Conservation (phyloP, 2,113 vertebrate genomes). For the Apodemus sylvaticus region DNA sequence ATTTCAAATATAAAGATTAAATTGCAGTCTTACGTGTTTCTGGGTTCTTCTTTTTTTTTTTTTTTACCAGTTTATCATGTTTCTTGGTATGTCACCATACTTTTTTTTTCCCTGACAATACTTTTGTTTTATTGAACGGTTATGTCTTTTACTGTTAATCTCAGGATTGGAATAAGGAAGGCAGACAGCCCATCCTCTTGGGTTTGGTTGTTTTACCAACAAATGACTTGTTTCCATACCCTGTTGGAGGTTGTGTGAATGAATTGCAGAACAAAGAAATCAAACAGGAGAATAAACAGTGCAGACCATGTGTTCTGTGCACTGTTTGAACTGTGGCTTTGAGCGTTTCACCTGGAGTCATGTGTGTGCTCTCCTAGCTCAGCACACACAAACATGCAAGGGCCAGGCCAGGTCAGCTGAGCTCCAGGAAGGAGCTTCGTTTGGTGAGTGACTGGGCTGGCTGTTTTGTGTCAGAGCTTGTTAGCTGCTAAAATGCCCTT, state of each 20-base stretch:
- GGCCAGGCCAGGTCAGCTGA: not conserved
- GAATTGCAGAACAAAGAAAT: conserved; percentile 49
- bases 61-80: conserved; percentile 85
- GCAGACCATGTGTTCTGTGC: not conserved
- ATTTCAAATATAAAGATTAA: conserved; percentile 93
- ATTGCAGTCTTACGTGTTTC: conserved; percentile 89
- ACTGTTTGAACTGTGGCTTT: not conserved
- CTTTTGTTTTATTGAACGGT: conserved; percentile 88
- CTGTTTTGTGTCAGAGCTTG: conserved; percentile 61
- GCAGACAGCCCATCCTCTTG: conserved; percentile 76
- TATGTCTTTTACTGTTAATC: conserved; percentile 87
- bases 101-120: conserved; percentile 83
- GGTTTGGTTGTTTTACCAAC: conserved; percentile 72
- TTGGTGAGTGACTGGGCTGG: not conserved
- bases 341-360: not conserved
- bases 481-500: conserved; percentile 23
- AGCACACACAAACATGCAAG: not conserved
- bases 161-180: conserved; percentile 85
- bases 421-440: not conserved
- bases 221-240: conserved; percentile 65
- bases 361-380: not conserved
- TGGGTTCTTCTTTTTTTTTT: conserved; percentile 87
- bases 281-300: not conserved
- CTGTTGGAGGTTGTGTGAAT: conserved; percentile 35
- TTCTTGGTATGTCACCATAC: conserved; percentile 82